Base-by-base conservation (phyloP, 2,797 vertebrate genomes). In the Mus minutoides region DNA sequence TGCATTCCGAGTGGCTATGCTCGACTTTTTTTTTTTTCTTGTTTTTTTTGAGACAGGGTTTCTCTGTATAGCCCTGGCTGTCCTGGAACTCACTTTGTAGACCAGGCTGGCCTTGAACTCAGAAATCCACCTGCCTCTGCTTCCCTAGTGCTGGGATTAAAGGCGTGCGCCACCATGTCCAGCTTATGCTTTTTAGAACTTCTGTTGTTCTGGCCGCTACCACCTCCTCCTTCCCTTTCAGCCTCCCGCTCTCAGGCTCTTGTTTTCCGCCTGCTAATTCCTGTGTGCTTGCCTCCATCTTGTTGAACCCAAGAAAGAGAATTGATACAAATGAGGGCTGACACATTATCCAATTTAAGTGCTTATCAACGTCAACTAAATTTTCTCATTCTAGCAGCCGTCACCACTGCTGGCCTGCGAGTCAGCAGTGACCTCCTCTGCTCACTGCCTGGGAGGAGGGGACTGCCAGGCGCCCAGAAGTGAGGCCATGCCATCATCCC, bases 301-400 rank as follows among this genome's bases (percentile, higher is more conserved):
- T 80, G 77, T 78, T 69, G 40, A 71, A 77, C 88, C 87, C 2
- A 3, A 71, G 93, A 89, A 56, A 64, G 82, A 52, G 49, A 88
- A 43, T 21, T 77, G 95, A 87, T 88, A 14, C 31, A 83, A 60
- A 95, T 64, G 82, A 90, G 94, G 88, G 82, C 73, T 77, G 95
- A 96, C 93, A 84, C 46, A 5, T 85, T 87, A 85, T 79, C 93
- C 93, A 87, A 4, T 89, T 64, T 83, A 78, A 96, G 93, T 12
- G 1, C 76, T 92, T 93, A 37, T 31, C 75, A 83, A 17, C 3
- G 26, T 73, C 82, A 95, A 75, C 90, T 76, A n/a, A 75, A 93
- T 82, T 49, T 67, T 21, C 31, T 46, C 43, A 60, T 83, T 75
- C 29, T 43, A 37, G 46, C 11, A 3, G 89, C 64, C 73, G 82